These are phyloP conservation scores for Chymomyza fuscimana DNA, from an alignment of 2,888 invertebrate genomes.

Conservation along the genomic window DNA sequence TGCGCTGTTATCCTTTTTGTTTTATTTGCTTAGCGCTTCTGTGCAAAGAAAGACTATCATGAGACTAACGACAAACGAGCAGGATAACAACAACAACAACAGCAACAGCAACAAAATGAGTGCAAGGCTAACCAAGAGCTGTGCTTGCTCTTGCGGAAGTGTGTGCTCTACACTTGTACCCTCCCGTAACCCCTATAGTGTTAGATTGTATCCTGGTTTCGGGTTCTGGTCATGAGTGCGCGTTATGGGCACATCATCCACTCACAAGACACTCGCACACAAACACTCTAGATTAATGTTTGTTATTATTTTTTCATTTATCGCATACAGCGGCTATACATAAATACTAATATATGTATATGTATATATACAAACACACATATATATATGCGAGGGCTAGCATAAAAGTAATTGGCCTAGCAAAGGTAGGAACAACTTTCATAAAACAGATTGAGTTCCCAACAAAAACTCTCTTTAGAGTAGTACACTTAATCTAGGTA, in stretches of 20 bases:
- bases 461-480: too few species aligned
- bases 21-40: slow-evolving; percentile 75
- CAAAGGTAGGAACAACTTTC: too few species aligned
- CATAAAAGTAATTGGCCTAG: too few species aligned
- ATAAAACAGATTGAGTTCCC: too few species aligned
- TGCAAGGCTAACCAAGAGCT: slow-evolving; percentile 26
- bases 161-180: slow-evolving; percentile 1
- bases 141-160: slow-evolving; percentile 19
- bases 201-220: slow-evolving; percentile 28
- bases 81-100: slow-evolving; percentile 18
- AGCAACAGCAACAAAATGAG: slow-evolving; percentile 15
- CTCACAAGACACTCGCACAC: slow-evolving; percentile 36
- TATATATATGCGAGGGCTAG: neutral
- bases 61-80: slow-evolving; percentile 44
- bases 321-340: slow-evolving; percentile 28
- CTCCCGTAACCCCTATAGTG: neutral
- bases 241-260: slow-evolving; percentile 31
- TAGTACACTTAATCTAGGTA: too few species aligned
- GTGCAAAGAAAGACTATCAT: slow-evolving; percentile 67
- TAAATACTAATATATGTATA: slow-evolving; percentile 5
- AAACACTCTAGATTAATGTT: slow-evolving; percentile 59
- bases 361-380: neutral
- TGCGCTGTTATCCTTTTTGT: slow-evolving; percentile 70
- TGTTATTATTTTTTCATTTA: slow-evolving; percentile 71
- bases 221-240: slow-evolving; percentile 8